Evolutionary conservation across 2,113 vertebrate genomes (phyloP), one percentile per base, ranked within the genome.

Genomic region (Hiodon alosoides): DNA sequence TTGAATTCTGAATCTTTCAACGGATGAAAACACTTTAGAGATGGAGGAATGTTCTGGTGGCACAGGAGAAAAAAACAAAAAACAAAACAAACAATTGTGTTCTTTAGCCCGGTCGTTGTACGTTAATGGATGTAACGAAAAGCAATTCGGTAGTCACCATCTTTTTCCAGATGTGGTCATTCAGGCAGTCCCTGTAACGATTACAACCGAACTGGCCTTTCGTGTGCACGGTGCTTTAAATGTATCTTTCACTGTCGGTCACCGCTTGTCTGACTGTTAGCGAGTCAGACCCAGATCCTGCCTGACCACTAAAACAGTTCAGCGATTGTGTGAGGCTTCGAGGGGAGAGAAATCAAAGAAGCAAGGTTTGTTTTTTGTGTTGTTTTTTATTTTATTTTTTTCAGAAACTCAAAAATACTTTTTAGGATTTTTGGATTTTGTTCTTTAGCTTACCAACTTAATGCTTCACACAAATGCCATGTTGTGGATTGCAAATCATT

Each of bases 281-380:
- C 31, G 54, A 68, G 53, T 58, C 65, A 16, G 31, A 0, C 31
- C 48, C 59, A 47, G 17, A 71, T 17, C 46, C 16, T 67, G 65
- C 48, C 73, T 67, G 17, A n/a, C 54, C 48, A 59, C 65, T 50
- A 2, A 75, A 16, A 50, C 47, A 17, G 69, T 31, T 71, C 11
- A 69, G 66, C 55, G 68, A 74, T 69, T 74, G 58, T 69, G 71
- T 71, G 64, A 75, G n/a, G 71, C 50, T 79, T 75, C 71, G 69
- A 70, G 67, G 67, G 50, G 55, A 65, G 61, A 67, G 59, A 80
- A 81, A 83, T 71, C 79, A 79, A 73, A 83, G 79, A 81, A n/a
- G 72, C 60, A 78, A 71, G 52, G 67, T 69, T 50, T 77, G 78
- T 72, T 17, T 61, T 77, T 71, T 71, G 31, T 10, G 54, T 9